Evolutionary conservation across 2,888 invertebrate species (phyloP).

Genomic region (Trichopoda pennipes): DNA sequence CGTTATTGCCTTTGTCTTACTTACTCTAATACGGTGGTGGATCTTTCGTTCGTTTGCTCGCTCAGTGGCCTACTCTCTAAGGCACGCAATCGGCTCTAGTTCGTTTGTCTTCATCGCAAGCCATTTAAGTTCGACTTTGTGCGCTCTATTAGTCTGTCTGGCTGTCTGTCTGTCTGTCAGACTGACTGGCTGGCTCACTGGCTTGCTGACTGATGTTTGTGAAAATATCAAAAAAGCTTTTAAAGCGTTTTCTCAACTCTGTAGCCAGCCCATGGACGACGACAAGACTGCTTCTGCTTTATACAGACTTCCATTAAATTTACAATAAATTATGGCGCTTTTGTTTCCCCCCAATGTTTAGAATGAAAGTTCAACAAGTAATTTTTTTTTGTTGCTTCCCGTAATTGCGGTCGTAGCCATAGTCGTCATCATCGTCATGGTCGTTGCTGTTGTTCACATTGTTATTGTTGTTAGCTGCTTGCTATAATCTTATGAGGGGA

Average conservation of each 20-base stretch:
- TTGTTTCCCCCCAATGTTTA: slow-evolving; percentile 18
- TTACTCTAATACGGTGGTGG: slow-evolving; percentile 24
- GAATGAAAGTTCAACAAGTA: slow-evolving; percentile 58
- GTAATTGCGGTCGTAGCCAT: slow-evolving; percentile 25
- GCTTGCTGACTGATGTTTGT: not conserved
- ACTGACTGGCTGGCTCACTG: not conserved
- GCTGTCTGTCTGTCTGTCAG: not conserved
- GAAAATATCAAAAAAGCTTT: slow-evolving; percentile 59
- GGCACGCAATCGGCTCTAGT: slow-evolving; percentile 42
- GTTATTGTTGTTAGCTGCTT: slow-evolving; percentile 21
- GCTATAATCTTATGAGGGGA: slow-evolving; percentile 11
- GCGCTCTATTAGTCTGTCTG: not conserved
- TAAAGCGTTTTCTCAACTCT: slow-evolving; percentile 58
- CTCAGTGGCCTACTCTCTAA: slow-evolving; percentile 43
- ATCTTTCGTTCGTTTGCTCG: slow-evolving; percentile 39
- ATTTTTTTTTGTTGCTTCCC: slow-evolving; percentile 39
- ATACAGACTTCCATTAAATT: slow-evolving; percentile 31
- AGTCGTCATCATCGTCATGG: slow-evolving; percentile 26
- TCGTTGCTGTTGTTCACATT: slow-evolving; percentile 33
- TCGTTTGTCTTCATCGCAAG: slow-evolving; percentile 29
- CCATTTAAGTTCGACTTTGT: slow-evolving; percentile 58
- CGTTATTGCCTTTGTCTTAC: slow-evolving; percentile 43
- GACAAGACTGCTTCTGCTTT: slow-evolving; percentile 21
- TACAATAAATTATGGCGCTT: not conserved
- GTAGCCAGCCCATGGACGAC: slow-evolving; percentile 36